phyloP scores from a whole-genome alignment of 2,113 vertebrate species.

The Bos javanicus region DNA sequence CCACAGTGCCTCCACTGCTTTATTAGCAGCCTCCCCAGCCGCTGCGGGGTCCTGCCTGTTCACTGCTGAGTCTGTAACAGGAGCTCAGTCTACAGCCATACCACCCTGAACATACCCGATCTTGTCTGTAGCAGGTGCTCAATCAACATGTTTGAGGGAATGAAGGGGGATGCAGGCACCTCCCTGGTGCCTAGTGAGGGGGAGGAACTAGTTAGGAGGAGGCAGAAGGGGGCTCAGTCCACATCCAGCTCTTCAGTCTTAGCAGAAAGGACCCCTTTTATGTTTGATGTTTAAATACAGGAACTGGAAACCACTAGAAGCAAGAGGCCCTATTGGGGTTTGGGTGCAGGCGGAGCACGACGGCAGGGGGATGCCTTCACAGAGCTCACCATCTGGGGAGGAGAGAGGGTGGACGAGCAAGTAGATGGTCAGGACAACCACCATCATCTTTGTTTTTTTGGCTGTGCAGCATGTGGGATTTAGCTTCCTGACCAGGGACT shows the following conservation, averaged over 20 bases:
- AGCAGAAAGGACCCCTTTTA: background rate
- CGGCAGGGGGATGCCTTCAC: fast-evolving
- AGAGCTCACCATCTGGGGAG: background rate
- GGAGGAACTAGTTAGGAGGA: background rate
- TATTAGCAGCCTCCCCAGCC: too few species aligned
- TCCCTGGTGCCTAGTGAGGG: background rate
- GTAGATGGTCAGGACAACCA: too few species aligned
- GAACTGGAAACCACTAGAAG: background rate
- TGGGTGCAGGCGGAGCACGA: background rate
- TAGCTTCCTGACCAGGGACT: background rate
- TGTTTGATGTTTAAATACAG: background rate
- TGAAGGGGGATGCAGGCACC: background rate
- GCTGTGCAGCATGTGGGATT: background rate
- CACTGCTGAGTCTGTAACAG: background rate
- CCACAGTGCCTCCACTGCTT: background rate
- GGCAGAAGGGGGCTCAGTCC: background rate
- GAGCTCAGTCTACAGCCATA: background rate
- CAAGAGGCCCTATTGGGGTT: background rate
- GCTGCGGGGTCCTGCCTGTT: background rate
- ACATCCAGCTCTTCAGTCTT: background rate
- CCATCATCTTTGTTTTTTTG: too few species aligned
- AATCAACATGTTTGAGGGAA: background rate
- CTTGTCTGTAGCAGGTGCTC: background rate
- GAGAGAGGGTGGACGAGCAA: background rate
- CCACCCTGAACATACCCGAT: background rate